Percentiles rank a stretch among this genome's conserved stretches.
phyloP scores from a whole-genome alignment of 2,888 invertebrate genomes.

The Stomorhina lunata region DNA sequence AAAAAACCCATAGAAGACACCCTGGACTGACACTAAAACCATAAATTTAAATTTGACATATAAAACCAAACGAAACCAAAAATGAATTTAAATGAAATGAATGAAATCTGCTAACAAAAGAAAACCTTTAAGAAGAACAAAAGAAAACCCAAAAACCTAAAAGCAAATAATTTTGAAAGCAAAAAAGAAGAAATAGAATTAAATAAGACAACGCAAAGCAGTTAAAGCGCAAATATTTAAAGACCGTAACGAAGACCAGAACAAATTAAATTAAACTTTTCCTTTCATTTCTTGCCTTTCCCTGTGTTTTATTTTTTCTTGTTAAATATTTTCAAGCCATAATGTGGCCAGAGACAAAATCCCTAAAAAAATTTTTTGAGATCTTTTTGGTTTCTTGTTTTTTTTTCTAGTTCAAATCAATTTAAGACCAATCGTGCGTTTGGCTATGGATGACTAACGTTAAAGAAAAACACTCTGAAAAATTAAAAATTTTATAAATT shows the following conservation, averaged over 20 bases:
- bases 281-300: neutral
- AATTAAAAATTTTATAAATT: slow-evolving; percentile 21
- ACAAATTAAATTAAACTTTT: slow-evolving; percentile 46
- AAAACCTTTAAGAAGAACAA: neutral
- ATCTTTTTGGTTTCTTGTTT: neutral
- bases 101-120: neutral
- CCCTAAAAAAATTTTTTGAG: neutral
- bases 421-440: slow-evolving; percentile 42
- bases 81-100: slow-evolving; percentile 41
- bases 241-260: neutral
- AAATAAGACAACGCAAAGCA: neutral
- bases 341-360: neutral
- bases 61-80: slow-evolving; percentile 29
- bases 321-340: neutral
- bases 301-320: neutral
- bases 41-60: slow-evolving; percentile 63
- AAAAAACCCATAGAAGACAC: slow-evolving; percentile 48
- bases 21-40: slow-evolving; percentile 52
- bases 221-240: neutral
- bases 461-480: slow-evolving; percentile 23
- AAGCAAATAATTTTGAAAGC: neutral
- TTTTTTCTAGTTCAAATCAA: neutral
- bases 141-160: neutral
- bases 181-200: neutral
- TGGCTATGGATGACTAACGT: neutral